phyloP scores from a whole-genome alignment of 2,888 invertebrate genomes.

The Plagodis dolabraria region DNA sequence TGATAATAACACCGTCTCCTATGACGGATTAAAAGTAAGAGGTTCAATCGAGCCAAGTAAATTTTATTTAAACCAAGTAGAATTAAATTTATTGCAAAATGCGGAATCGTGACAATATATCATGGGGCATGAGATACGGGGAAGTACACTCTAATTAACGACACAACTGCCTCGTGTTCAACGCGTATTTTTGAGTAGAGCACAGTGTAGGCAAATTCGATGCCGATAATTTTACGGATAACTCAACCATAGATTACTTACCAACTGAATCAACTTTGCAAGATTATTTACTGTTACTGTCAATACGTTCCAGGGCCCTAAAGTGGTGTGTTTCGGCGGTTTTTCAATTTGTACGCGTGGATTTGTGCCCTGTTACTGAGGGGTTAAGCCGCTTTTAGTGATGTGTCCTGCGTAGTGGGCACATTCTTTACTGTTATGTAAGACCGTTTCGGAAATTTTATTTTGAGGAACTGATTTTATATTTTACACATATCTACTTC shows the following conservation, averaged over 20 bases:
- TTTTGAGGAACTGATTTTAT: background rate
- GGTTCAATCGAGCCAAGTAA: too few species aligned
- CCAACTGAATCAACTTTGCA: background rate
- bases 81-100: too few species aligned
- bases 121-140: too few species aligned
- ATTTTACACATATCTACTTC: background rate
- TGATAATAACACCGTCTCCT: too few species aligned
- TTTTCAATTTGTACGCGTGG: slow-evolving; percentile 48
- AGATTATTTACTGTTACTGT: slow-evolving; percentile 12
- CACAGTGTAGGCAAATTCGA: too few species aligned
- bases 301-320: slow-evolving; percentile 8
- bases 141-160: too few species aligned
- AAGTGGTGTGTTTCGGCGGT: slow-evolving; percentile 39
- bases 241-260: background rate
- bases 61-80: too few species aligned
- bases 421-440: slow-evolving; percentile 14
- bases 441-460: slow-evolving; percentile 4
- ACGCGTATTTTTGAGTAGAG: too few species aligned
- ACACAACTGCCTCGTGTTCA: too few species aligned
- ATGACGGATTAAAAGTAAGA: too few species aligned
- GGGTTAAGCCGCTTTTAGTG: slow-evolving; percentile 35
- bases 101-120: too few species aligned
- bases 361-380: slow-evolving; percentile 37
- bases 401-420: slow-evolving; percentile 27
- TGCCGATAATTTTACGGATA: too few species aligned